Conservation (phyloP, 2,888 invertebrate genomes). For the Mactromeris polynyma region DNA sequence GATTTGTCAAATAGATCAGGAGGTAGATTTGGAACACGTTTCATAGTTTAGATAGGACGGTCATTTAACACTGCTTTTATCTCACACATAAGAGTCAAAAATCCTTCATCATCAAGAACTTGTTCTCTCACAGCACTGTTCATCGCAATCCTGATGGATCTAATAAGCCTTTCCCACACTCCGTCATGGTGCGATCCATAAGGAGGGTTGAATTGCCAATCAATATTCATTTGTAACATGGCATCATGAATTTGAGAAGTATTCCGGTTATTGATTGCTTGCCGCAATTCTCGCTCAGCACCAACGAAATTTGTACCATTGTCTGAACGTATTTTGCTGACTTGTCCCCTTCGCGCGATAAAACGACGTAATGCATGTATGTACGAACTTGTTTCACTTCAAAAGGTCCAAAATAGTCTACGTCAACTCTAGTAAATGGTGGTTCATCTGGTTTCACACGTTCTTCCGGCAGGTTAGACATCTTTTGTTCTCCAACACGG, state of each 20-base stretch:
- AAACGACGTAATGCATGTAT: slow-evolving; percentile 54
- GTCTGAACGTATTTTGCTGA: slow-evolving; percentile 46
- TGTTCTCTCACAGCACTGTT: slow-evolving; percentile 45
- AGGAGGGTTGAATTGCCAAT: slow-evolving; percentile 63
- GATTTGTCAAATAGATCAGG: slow-evolving; percentile 43
- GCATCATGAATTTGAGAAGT: background rate
- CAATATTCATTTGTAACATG: slow-evolving; percentile 46
- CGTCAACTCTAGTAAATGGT: slow-evolving; percentile 62
- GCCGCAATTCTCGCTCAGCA: slow-evolving; percentile 47
- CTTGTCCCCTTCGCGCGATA: slow-evolving; percentile 51
- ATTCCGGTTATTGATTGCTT: slow-evolving; percentile 40
- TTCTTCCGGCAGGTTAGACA: slow-evolving; percentile 57
- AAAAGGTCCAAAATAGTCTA: slow-evolving; percentile 72
- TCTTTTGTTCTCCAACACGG: slow-evolving; percentile 47
- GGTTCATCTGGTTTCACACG: slow-evolving; percentile 47
- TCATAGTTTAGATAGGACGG: slow-evolving; percentile 55
- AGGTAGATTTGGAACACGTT: slow-evolving; percentile 44
- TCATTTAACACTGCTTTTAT: slow-evolving; percentile 60
- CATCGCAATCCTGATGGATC: slow-evolving; percentile 33
- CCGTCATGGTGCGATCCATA: slow-evolving; percentile 49
- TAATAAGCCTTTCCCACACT: slow-evolving; percentile 51
- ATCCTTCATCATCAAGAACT: slow-evolving; percentile 53
- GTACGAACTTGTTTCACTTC: slow-evolving; percentile 51
- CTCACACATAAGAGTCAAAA: slow-evolving; percentile 64
- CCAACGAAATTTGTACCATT: slow-evolving; percentile 66